Evolutionary conservation across 2,797 vertebrate genomes (phyloP).

Genomic region (Hypotaenidia philippensis): DNA sequence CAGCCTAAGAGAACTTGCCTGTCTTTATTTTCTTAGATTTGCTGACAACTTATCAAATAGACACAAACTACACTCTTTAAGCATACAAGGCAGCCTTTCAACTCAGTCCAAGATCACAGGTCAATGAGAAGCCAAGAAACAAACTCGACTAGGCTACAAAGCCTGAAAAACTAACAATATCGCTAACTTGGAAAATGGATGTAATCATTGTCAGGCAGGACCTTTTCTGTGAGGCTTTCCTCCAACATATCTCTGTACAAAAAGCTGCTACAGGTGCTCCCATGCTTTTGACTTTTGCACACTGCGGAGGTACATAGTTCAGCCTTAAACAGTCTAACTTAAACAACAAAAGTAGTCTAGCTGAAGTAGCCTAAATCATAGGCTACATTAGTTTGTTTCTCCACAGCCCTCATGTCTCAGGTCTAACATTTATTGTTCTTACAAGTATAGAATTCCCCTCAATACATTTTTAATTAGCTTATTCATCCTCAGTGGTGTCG

Average conservation of each 20-base stretch:
- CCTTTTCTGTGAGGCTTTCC: neutral
- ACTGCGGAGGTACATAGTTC: neutral
- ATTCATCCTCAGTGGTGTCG: neutral
- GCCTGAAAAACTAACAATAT: slow-evolving; percentile 32
- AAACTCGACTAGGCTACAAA: neutral
- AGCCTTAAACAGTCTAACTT: neutral
- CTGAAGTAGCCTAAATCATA: neutral
- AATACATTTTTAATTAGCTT: slow-evolving; percentile 24
- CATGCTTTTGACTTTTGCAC: neutral
- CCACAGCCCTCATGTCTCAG: slow-evolving; percentile 4
- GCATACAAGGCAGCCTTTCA: slow-evolving; percentile 37
- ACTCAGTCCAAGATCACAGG: slow-evolving; percentile 57
- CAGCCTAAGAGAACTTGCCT: slow-evolving; percentile 20
- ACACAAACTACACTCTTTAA: slow-evolving; percentile 38
- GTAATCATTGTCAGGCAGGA: neutral
- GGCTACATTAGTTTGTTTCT: slow-evolving; percentile 54
- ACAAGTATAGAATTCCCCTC: slow-evolving; percentile 11
- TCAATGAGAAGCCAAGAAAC: slow-evolving; percentile 40
- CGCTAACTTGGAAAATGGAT: slow-evolving; percentile 32
- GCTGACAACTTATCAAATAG: slow-evolving; percentile 38
- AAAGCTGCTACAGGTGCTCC: neutral
- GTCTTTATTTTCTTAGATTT: slow-evolving; percentile 49
- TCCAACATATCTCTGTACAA: neutral
- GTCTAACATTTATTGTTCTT: slow-evolving; percentile 65
- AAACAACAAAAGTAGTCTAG: neutral